Conservation (phyloP, 2,797 vertebrate species). For the Sandelia bainsii region DNA sequence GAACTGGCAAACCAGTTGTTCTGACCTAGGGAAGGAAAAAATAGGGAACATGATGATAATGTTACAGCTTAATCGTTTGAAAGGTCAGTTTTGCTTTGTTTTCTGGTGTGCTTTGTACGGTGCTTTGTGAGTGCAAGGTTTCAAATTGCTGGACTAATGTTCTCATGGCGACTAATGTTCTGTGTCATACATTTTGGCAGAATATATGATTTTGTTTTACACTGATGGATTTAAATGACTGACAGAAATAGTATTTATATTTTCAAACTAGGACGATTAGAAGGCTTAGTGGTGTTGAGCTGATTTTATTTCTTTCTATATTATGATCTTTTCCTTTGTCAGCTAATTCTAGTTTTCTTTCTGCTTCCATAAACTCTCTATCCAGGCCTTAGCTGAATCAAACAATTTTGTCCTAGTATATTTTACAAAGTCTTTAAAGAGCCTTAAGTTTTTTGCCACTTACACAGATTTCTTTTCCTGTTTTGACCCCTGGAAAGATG, state of each 20-base stretch:
- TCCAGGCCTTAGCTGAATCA: slow-evolving; percentile 50
- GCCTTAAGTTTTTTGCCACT: slow-evolving; percentile 6
- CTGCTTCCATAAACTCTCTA: slow-evolving; percentile 38
- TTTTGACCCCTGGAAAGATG: slow-evolving; percentile 56
- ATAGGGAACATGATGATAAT: slow-evolving; percentile 78
- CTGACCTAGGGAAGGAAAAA: slow-evolving; percentile 81
- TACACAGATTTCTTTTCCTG: slow-evolving; percentile 44
- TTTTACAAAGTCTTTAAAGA: slow-evolving; percentile 50
- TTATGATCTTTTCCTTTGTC: slow-evolving; percentile 55
- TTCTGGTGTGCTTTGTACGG: slow-evolving; percentile 72
- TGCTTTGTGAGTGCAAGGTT: slow-evolving; percentile 72
- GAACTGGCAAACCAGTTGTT: slow-evolving; percentile 86
- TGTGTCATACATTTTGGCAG: slow-evolving; percentile 74
- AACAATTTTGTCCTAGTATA: slow-evolving; percentile 51
- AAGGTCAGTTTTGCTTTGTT: slow-evolving; percentile 80
- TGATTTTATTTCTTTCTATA: slow-evolving; percentile 60
- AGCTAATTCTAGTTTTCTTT: slow-evolving; percentile 55
- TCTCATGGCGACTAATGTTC: slow-evolving; percentile 53
- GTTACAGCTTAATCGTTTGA: slow-evolving; percentile 83
- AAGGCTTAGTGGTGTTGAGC: slow-evolving; percentile 59
- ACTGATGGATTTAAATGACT: slow-evolving; percentile 65
- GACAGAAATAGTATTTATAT: slow-evolving; percentile 63
- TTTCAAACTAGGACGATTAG: slow-evolving; percentile 63
- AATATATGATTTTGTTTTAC: slow-evolving; percentile 62
- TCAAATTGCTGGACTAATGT: slow-evolving; percentile 76